Conservation (phyloP, 1,140 invertebrate species). For the Tetramorium parvispinum region DNA sequence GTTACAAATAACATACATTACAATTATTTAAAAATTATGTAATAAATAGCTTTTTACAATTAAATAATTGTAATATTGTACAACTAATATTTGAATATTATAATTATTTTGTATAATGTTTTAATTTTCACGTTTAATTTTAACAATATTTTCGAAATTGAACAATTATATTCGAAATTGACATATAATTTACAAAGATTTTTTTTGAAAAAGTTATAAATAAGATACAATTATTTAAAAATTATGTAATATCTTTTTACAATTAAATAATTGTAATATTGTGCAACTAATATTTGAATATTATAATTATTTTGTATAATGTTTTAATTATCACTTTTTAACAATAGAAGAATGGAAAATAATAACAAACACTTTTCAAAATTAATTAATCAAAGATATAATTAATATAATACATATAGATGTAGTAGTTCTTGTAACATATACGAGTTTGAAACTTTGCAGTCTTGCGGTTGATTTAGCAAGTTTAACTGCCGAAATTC, state of each 20-base stretch:
- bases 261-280: background rate
- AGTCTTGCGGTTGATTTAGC: constrained; percentile 27
- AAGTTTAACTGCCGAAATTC: constrained; percentile 51
- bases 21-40: background rate
- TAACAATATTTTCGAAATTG: no score
- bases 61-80: background rate
- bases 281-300: background rate
- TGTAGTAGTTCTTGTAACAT: background rate
- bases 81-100: background rate
- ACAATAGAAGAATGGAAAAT: background rate
- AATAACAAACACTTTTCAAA: background rate
- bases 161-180: background rate
- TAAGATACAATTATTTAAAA: background rate
- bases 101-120: constrained; percentile 21
- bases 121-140: background rate
- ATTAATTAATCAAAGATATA: background rate
- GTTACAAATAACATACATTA: background rate
- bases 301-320: constrained; percentile 18
- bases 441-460: background rate
- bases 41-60: background rate
- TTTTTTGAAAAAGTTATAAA: background rate
- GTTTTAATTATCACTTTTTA: background rate
- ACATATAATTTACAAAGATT: background rate
- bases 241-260: background rate
- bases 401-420: background rate